A percentile compares a stretch with the other conserved stretches of the same genome.
These are phyloP conservation scores for Cricetomys ansorgei DNA, from an alignment of 2,113 vertebrate genomes.

Conservation along the genomic window DNA sequence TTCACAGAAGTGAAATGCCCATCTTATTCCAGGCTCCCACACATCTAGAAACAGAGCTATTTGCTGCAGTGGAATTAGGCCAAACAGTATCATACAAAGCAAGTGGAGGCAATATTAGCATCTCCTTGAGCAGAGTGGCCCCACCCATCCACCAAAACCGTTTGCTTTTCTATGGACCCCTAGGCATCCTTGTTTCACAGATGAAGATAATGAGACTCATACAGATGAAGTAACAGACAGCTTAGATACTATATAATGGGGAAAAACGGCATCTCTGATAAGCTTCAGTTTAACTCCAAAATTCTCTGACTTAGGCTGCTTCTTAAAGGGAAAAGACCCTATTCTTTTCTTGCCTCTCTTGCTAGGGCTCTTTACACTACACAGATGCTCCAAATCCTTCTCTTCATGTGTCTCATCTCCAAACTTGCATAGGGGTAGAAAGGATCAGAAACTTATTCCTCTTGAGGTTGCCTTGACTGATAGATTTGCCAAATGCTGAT, in stretches of 20 bases:
- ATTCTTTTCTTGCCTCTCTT: background rate
- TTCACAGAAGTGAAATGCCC: background rate
- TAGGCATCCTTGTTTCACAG: background rate
- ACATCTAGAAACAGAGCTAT: background rate
- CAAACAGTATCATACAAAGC: rapidly evolving
- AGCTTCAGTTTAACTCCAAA: background rate
- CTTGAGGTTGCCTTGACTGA: background rate
- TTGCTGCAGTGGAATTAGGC: background rate
- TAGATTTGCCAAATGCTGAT: background rate
- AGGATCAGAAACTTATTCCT: background rate
- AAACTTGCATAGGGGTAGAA: background rate
- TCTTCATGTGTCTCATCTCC: background rate
- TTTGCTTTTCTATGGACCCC: background rate
- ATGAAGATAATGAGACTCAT: background rate
- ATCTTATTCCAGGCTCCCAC: background rate
- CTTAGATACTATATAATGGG: too few relatives aligned
- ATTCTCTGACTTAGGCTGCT: background rate
- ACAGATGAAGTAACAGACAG: background rate
- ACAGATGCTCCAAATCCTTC: background rate
- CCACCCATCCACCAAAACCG: background rate
- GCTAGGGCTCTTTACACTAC: rapidly evolving
- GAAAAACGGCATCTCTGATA: too few relatives aligned
- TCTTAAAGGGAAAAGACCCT: background rate
- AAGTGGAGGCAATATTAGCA: rapidly evolving
- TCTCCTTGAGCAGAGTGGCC: rapidly evolving